Evolutionary conservation across 2,797 vertebrate species (phyloP), one percentile per base, ranked within the genome.

Genomic region (Acanthurus leucopareius): DNA sequence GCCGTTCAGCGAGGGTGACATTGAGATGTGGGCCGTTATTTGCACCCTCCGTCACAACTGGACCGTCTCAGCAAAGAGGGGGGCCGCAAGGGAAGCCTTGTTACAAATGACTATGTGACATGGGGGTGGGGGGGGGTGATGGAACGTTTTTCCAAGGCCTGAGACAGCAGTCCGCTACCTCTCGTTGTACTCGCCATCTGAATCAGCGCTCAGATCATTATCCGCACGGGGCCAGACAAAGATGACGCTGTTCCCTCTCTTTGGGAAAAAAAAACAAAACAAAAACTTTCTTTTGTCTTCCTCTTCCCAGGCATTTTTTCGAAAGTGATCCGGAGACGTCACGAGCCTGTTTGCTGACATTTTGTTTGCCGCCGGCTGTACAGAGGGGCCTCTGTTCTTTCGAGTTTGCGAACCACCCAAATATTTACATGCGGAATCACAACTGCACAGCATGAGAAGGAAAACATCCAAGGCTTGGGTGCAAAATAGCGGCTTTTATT

Each of bases 351-450:
- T 82, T 65, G 53, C 85, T 87, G 89, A 88, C 90, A 88, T 90
- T 90, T 88, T 56, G 72, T 77, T 69, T 48, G 75, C 69, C 62
- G 63, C 67, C 32, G 48, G 58, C 73, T 3, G 40, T 54, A 94
- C 87, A 94, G 86, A 92, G 84, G 69, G 25, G 72, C 84, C 79
- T 91, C 86, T 92, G 91, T 93, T 91, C 86, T 47, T 19, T 20
- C 19, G 4, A 19, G 42, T n/a, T 85, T 75, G 74, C 38, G 15
- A 68, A 62, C 73, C 68, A 11, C 48, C 73, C 88, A 90, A 93
- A 93, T 93, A 92, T 93, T 92, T 85, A 93, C 89, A 89, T 81
- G 86, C 68, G 7, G 69, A 82, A 84, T 87, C 87, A 90, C 91
- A 92, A 90, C 85, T 83, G 88, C 89, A 77, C 87, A 86, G 91